Evolutionary conservation across 2,113 vertebrate genomes (phyloP).

Genomic region (Erythrolamprus reginae): DNA sequence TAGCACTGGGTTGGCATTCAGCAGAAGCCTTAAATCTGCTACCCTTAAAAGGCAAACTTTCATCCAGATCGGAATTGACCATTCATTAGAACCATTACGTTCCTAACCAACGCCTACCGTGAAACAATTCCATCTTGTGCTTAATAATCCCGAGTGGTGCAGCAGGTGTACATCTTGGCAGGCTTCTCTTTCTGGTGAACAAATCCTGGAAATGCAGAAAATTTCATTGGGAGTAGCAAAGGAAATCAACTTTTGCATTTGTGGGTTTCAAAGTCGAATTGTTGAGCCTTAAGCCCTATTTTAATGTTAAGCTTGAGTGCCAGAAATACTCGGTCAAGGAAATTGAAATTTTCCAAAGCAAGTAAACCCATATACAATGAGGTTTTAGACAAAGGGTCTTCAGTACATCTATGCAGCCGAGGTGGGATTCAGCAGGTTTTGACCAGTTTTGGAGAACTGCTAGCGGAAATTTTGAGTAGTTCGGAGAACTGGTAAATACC

Average conservation of each 20-base stretch:
- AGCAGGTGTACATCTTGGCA: background rate
- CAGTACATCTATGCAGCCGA: background rate
- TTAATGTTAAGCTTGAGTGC: background rate
- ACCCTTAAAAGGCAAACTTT: background rate
- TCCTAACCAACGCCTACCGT: background rate
- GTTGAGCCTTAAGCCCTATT: background rate
- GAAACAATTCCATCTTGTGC: background rate
- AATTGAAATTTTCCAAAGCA: background rate
- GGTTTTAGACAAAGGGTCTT: background rate
- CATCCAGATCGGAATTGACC: background rate
- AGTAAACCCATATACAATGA: background rate
- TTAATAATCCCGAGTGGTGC: background rate
- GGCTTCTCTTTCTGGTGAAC: background rate
- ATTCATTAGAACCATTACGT: background rate
- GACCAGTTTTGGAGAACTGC: no score
- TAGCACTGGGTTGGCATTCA: background rate
- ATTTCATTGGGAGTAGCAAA: background rate
- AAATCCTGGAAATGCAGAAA: conserved; percentile 17
- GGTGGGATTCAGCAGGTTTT: no score
- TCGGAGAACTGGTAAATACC: no score
- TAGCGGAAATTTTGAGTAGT: no score
- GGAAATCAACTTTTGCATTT: background rate
- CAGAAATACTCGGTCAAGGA: background rate
- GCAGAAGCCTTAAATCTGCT: background rate
- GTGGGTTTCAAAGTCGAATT: background rate